Conservation (phyloP, 35 echinoderm and acorn worm species). For the Hemicentrotus pulcherrimus region DNA sequence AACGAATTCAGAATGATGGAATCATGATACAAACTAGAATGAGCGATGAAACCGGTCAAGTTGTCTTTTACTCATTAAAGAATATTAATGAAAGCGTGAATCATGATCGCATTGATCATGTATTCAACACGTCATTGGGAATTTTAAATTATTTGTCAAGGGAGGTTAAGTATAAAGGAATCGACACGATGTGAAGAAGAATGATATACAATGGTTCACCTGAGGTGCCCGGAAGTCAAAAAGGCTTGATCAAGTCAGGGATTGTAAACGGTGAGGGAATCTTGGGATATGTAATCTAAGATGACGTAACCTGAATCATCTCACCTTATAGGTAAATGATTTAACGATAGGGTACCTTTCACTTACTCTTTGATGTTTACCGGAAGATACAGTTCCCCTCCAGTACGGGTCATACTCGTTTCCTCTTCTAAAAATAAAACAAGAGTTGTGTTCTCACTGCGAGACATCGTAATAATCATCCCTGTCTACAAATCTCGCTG, state of each 20-base stretch:
- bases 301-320: neutral
- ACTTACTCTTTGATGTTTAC: neutral
- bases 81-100: neutral
- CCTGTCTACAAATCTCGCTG: too few species aligned
- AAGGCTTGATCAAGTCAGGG: neutral
- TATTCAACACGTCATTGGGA: neutral
- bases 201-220: neutral
- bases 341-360: neutral
- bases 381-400: neutral
- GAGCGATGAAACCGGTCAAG: neutral
- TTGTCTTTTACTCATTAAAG: neutral
- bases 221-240: neutral
- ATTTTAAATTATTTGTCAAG: neutral
- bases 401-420: neutral
- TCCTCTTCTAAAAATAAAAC: neutral
- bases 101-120: neutral
- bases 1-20: neutral
- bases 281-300: neutral
- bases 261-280: neutral
- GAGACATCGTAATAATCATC: too few species aligned
- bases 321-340: neutral
- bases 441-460: too few species aligned
- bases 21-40: neutral
- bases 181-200: neutral
- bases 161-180: neutral